Base-by-base conservation (phyloP, 2,888 invertebrate species). In the Epicampocera succincta region DNA sequence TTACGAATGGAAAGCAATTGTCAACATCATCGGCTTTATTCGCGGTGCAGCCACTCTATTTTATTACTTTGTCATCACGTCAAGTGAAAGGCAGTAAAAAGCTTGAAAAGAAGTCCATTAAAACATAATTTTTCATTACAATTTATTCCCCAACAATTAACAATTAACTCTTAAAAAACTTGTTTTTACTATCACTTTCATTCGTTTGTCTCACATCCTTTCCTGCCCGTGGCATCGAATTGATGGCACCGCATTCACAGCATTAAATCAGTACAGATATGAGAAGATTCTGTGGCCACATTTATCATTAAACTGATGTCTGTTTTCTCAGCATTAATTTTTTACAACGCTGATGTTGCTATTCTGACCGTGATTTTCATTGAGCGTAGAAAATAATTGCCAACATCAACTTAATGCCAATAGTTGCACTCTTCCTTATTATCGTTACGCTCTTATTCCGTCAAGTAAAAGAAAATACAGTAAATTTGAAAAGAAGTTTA, bases 41-140 rank as follows among this genome's bases (percentile, higher is more conserved):
- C 17, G 25, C 25, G 13, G 19, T 8, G 13, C 21, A n/a, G 13
- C 44, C 5, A 11, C 52, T 38, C 25, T 1, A 6, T 38, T 56
- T 38, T 3, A 56, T 12, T 38, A 56, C 9, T n/a, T 56, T 33
- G 19, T 17, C 19, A 52, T 52, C 29, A 29, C 33, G 61, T 12
- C 29, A 19, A 40, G 25, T 25, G 9, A 50, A 52, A 42, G 50
- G 38, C n/a, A 54, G 9, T 19, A 48, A n/a, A 13, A 48, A 1
- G 3, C 19, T 44, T 29, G 12, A 42, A 63, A 46, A 12, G 46
- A 68, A 19, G 5, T n/a, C 8, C 8, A 42, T 50, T 12, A 50
- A 50, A 58, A 42, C 44, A 76, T 76, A 69, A 61, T 63, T 69
- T 69, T 46, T 66, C 38, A 66, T 65, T 52, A 42, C 12, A 56